These are phyloP conservation scores for Chloroceryle aenea DNA, from an alignment of 2,113 vertebrate genomes.

Conservation along the genomic window DNA sequence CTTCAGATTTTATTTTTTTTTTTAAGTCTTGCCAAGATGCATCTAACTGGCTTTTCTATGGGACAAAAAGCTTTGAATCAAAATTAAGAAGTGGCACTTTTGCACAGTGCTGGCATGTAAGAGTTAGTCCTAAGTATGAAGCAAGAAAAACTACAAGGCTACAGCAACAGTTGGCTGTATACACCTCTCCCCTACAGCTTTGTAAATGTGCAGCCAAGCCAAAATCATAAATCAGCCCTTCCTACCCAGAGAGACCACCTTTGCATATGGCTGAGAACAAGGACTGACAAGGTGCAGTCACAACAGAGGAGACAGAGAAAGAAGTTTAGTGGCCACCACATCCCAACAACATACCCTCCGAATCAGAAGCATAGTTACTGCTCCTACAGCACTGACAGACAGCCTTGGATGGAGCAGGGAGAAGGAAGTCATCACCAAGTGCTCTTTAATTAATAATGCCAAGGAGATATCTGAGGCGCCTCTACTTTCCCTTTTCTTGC, in stretches of 20 bases:
- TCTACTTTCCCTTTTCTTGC: background rate
- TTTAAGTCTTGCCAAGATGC: background rate
- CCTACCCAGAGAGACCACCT: background rate
- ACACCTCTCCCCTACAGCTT: background rate
- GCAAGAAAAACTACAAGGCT: background rate
- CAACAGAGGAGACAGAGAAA: background rate
- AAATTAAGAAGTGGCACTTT: background rate
- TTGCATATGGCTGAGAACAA: background rate
- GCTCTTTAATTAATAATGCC: background rate
- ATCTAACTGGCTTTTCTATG: background rate
- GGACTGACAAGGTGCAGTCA: background rate
- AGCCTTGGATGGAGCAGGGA: background rate
- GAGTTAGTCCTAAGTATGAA: background rate
- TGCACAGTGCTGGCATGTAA: background rate
- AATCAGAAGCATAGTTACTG: background rate
- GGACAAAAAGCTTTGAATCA: background rate
- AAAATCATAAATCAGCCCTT: background rate
- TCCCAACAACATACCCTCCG: background rate
- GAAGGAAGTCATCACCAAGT: background rate
- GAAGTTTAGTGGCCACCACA: rapidly evolving
- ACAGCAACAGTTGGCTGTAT: background rate
- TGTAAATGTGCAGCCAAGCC: background rate
- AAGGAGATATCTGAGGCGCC: background rate
- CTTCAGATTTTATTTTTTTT: background rate
- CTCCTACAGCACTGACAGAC: background rate